Evolutionary conservation across 2,113 vertebrate genomes (phyloP), one percentile per base, ranked within the genome.

Genomic region (Lophochroa leadbeateri): DNA sequence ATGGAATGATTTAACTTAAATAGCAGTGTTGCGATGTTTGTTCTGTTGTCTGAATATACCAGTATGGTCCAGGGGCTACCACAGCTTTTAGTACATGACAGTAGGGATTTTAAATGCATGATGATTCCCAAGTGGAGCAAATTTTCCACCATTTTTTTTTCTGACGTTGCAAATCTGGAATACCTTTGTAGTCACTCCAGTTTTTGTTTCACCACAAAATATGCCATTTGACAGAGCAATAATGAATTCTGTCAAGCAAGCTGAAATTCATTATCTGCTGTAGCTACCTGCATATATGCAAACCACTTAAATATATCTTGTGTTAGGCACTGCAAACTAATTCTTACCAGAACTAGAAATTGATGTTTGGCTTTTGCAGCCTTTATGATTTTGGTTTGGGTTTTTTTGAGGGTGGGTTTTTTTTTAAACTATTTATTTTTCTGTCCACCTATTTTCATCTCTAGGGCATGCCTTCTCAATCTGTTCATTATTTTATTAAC

Each of bases 341-440:
- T 72, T 86, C 52, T 60, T 72, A 31, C 19, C 18, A 72, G 76
- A 92, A 52, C 7, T 7, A 44, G 41, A 80, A 46, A 60, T 69
- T 50, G 33, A 81, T 20, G 4, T 60, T 69, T 60, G n/a, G 13
- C 7, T 82, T 28, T 68, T 64, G 8, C 15, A 75, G 39, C 6
- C 4, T 61, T 61, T 29, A 18, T 14, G 3, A 6, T 4, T 16
- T 12, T 31, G 17, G 4, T 3, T 27, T 41, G 25, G 4, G 2
- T 0, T 3, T 20, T 61, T 35, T 13, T 3, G n/a, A 1, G 18
- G 7, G 5, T 27, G 10, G 21, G 2, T 0, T 7, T 21, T 37
- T 49, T 44, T 55, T 65, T n/a, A 37, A 61, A 3, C 13, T 49
- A 6, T 79, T 39, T 60, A 31, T 39, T 74, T 92, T 86, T 69